Evolutionary conservation across 2,113 vertebrate species (phyloP), one percentile per base, ranked within the genome.

Genomic region (Isichthys henryi): DNA sequence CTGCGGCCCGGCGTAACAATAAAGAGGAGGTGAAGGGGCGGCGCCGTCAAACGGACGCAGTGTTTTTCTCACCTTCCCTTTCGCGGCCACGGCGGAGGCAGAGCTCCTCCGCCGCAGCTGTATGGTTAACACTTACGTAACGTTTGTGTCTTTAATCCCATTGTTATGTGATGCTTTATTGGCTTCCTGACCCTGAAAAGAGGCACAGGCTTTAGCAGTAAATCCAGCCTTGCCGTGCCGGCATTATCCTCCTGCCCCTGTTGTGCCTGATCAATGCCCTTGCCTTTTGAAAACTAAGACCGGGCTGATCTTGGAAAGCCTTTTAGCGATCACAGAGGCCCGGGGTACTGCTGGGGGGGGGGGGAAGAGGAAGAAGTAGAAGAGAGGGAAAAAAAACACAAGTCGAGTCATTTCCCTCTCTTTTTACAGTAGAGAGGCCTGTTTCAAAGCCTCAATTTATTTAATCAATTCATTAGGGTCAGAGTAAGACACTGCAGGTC

Each of bases 381-480:
- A 46, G 17, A 66, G 62, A 11, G n/a, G 62, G 27, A 74, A 39
- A 90, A 92, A 92, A 97, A 96, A 96, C 91, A 92, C 91, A 86
- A 91, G 91, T 96, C 96, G 95, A 95, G 94, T 95, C 95, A 93
- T 94, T 96, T 96, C 95, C 96, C 96, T 96, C 95, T 95, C 96
- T 94, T 96, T 95, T 95, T 96, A 95, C 95, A 96, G 96, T 95
- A 96, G 96, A 95, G 96, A 95, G 96, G 96, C 90, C 96, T 96
- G 95, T 90, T 93, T 96, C 96, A 97, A 97, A 92, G 97, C 96
- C 97, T 96, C 97, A 95, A 97, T 95, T 96, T 95, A 97, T 96
- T 96, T 97, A 97, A 97, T 98, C 97, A 97, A 98, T 97, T 97
- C 97, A 98, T 98, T 97, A 97, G 97, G 96, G 94, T 94, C 96